Conservation (phyloP, 2,113 vertebrate genomes). For the Gavialis gangeticus region DNA sequence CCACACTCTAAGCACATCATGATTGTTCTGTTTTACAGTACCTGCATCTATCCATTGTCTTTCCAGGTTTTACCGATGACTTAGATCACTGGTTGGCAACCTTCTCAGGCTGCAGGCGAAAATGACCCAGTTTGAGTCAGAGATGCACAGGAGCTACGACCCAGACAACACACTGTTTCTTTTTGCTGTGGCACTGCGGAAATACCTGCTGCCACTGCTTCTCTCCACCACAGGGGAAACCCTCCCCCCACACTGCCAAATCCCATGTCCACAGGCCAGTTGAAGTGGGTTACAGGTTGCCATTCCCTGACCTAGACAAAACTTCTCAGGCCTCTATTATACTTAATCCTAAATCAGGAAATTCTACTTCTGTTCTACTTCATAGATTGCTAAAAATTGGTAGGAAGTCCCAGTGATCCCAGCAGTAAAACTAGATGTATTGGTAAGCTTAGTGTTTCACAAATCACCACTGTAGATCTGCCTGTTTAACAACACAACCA, state of each 20-base stretch:
- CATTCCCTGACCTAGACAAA: not conserved
- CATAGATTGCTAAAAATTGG: rapidly evolving
- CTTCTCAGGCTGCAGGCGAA: too few species aligned
- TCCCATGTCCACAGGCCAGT: too few species aligned
- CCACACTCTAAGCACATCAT: not conserved
- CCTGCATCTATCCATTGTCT: rapidly evolving
- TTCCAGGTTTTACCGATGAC: not conserved
- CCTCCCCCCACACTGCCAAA: too few species aligned
- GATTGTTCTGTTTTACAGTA: not conserved
- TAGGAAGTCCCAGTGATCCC: not conserved
- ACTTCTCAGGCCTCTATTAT: not conserved
- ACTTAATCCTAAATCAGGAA: not conserved
- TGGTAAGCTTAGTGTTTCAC: not conserved
- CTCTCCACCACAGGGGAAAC: not conserved
- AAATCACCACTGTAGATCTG: rapidly evolving
- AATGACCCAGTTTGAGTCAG: too few species aligned
- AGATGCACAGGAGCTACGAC: too few species aligned
- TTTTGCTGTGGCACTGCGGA: too few species aligned
- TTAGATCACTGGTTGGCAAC: too few species aligned
- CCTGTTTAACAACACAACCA: not conserved
- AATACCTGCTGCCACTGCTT: too few species aligned
- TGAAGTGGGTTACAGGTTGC: too few species aligned
- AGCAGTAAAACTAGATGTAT: not conserved
- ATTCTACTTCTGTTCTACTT: not conserved
- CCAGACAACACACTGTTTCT: too few species aligned